Evolutionary conservation across 2,888 invertebrate species (phyloP).

Genomic region (Cheilosia vernalis): DNA sequence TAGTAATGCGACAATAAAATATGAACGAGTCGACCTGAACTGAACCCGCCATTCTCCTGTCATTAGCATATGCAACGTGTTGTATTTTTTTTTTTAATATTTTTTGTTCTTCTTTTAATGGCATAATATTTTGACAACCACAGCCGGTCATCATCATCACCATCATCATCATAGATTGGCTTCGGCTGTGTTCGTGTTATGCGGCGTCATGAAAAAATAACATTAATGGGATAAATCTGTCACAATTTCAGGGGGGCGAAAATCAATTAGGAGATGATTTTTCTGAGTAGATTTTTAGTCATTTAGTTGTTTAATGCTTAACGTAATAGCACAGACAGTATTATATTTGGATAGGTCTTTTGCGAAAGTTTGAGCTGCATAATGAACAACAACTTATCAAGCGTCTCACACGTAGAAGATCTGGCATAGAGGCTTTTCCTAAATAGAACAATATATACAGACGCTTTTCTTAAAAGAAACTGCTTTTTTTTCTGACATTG

Average conservation of each 20-base stretch:
- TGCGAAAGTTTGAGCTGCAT: too few species aligned
- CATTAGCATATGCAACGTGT: conserved; percentile 56
- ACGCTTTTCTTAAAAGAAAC: too few species aligned
- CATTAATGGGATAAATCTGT: conserved; percentile 48
- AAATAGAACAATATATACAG: too few species aligned
- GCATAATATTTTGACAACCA: conserved; percentile 54
- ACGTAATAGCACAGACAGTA: too few species aligned
- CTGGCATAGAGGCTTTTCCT: too few species aligned
- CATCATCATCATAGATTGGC: not conserved
- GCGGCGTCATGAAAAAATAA: conserved; percentile 25
- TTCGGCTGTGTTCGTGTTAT: not conserved
- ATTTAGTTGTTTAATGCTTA: too few species aligned
- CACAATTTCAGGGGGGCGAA: not conserved
- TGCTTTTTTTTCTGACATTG: too few species aligned
- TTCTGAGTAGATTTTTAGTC: not conserved
- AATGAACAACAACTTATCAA: too few species aligned
- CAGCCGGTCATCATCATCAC: conserved; percentile 25
- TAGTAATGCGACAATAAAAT: conserved; percentile 45
- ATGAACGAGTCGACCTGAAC: conserved; percentile 3
- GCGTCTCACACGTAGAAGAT: too few species aligned
- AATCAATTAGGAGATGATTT: conserved; percentile 38
- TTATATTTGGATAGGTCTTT: too few species aligned
- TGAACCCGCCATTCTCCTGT: conserved; percentile 13
- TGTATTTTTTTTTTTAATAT: conserved; percentile 27
- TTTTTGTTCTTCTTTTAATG: conserved; percentile 36